Percentiles rank a stretch among this genome's conserved stretches.
Evolutionary conservation across 1,140 invertebrate species (phyloP).

Genomic region (Lanistes nyassanus): DNA sequence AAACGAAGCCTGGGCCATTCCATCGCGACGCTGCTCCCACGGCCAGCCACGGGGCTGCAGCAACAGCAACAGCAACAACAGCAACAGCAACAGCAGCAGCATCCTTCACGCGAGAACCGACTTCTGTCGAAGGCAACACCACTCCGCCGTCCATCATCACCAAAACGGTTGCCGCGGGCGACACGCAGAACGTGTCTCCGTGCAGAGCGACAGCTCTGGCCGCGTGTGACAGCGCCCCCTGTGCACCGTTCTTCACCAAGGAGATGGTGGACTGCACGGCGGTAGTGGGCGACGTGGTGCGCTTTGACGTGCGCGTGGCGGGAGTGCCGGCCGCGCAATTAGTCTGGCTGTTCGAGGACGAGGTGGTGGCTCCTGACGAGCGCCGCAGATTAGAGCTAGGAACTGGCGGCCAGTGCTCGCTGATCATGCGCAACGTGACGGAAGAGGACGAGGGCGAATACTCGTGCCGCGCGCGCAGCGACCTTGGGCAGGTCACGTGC

Average conservation of each 20-base stretch:
- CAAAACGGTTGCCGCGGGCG: neutral
- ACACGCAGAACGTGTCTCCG: neutral
- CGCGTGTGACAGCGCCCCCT: neutral
- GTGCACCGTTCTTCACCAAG: constrained; percentile 42
- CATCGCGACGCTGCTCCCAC: neutral
- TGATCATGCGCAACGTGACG: constrained; percentile 79
- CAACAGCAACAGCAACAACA: constrained; percentile 5
- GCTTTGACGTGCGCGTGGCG: constrained; percentile 58
- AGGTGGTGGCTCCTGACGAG: constrained; percentile 36
- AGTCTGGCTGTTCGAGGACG: constrained; percentile 65
- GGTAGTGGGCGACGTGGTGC: constrained; percentile 48
- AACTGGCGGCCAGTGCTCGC: constrained; percentile 42
- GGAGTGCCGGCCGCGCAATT: constrained; percentile 62
- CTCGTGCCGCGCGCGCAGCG: constrained; percentile 85
- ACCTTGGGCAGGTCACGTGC: constrained; percentile 84
- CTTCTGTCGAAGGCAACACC: neutral
- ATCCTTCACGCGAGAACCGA: neutral
- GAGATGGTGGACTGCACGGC: constrained; percentile 53
- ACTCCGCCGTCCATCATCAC: neutral
- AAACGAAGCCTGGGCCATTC: neutral
- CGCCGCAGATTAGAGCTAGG: constrained; percentile 40
- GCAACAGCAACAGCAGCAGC: constrained; percentile 1
- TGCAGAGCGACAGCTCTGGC: neutral
- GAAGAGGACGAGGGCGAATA: constrained; percentile 87
- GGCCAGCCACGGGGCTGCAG: neutral